These are phyloP conservation scores for Novumbra hubbsi DNA, from an alignment of 2,797 vertebrate species.

Conservation along the genomic window DNA sequence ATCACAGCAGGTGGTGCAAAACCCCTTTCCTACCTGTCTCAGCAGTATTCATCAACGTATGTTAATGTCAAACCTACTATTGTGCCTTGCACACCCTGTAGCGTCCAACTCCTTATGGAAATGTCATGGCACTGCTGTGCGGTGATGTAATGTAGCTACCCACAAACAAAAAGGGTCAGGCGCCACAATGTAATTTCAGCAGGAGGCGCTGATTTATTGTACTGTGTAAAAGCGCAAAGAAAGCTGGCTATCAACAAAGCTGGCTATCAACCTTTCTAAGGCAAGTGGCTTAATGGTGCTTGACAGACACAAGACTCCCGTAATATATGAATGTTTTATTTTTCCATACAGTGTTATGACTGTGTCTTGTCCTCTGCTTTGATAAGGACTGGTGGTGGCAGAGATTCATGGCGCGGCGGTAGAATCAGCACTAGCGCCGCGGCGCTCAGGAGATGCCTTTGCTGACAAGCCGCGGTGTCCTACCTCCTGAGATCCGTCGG, in stretches of 20 bases:
- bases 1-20: conserved; percentile 54
- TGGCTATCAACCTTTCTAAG: conserved; percentile 35
- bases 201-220: conserved; percentile 26
- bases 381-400: conserved; percentile 60
- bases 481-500: conserved; percentile 52
- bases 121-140: conserved; percentile 56
- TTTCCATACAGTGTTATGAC: conserved; percentile 46
- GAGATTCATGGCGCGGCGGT: conserved; percentile 68
- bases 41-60: conserved; percentile 51
- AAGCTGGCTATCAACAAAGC: conserved; percentile 22
- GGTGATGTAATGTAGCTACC: conserved; percentile 39
- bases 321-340: conserved; percentile 58
- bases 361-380: conserved; percentile 40
- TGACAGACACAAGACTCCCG: conserved; percentile 44
- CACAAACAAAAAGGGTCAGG: conserved; percentile 6
- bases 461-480: conserved; percentile 70
- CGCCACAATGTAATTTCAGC: conserved; percentile 56
- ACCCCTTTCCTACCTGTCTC: conserved; percentile 24
- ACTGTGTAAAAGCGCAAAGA: conserved; percentile 13
- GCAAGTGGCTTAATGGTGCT: conserved; percentile 1
- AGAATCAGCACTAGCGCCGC: conserved; percentile 59
- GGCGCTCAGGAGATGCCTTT: conserved; percentile 70
- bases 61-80: conserved; percentile 59
- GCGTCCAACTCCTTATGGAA: conserved; percentile 66
- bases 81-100: conserved; percentile 47